phyloP scores from a whole-genome alignment of 1,140 invertebrate genomes.

The Tribolium madens region DNA sequence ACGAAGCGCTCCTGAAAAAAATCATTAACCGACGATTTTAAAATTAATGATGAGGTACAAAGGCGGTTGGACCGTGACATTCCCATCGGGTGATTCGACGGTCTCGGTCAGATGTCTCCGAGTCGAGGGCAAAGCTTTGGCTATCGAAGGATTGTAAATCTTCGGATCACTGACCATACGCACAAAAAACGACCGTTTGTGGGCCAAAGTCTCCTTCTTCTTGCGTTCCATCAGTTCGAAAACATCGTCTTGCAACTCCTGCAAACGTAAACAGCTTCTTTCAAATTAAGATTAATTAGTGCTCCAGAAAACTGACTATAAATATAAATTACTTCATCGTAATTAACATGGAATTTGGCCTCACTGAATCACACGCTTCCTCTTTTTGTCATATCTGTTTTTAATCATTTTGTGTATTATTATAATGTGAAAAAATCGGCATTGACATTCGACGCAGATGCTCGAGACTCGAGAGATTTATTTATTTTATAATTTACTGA shows the following conservation, averaged over 20 bases:
- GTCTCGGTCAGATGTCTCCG: constrained; percentile 67
- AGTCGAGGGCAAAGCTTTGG: constrained; percentile 74
- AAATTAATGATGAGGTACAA: constrained; percentile 53
- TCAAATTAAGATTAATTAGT: constrained; percentile 2
- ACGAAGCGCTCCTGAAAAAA: constrained; percentile 72
- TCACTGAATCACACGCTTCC: background rate
- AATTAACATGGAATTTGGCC: background rate
- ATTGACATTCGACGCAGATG: constrained; percentile 4
- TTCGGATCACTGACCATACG: constrained; percentile 98
- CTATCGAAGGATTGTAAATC: constrained; percentile 91
- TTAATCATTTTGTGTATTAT: constrained; percentile 13
- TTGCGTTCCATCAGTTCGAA: constrained; percentile 77
- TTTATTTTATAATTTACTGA: background rate
- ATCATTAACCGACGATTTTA: background rate
- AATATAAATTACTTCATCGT: constrained; percentile 23
- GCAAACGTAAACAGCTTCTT: background rate
- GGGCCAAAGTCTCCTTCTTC: constrained; percentile 80
- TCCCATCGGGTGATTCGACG: constrained; percentile 63
- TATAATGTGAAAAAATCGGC: constrained; percentile 16
- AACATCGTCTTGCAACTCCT: constrained; percentile 78
- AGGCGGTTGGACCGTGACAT: constrained; percentile 66
- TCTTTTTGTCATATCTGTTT: constrained; percentile 6
- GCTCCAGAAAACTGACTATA: constrained; percentile 12
- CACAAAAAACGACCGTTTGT: constrained; percentile 95
- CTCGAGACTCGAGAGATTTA: background rate